Base-by-base conservation (phyloP, 2,888 invertebrate genomes). In the Nemoura dubitans region DNA sequence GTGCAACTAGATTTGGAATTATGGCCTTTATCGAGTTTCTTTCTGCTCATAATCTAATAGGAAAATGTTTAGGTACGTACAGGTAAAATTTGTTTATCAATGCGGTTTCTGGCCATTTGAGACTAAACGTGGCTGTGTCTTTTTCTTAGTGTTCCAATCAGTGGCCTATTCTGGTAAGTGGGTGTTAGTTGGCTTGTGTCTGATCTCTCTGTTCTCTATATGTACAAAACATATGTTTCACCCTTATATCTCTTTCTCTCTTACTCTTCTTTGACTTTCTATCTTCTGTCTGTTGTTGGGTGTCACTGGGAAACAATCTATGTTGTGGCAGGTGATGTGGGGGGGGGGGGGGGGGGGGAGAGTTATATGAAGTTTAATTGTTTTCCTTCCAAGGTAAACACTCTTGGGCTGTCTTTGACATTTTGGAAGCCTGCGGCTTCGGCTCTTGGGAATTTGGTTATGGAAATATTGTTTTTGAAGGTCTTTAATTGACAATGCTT, bases 121-220 rank as follows among this genome's bases (percentile, higher is more conserved):
- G 59, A 7, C 59, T 59, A 59, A 59, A 59, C 3, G 59, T 59
- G 90, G 91, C 90, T 91, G 92, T 92, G 86, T 92, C 91, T 92
- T 92, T 92, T 91, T 92, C 92, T 91, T 95, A 97, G 97, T 97
- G 97, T 97, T 97, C 96, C 97, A 97, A 95, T 97, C 96, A 94
- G 97, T 97, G 96, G 97, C 97, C 93, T 97, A 97, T 94, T 97
- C 97, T 93, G 97, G 97, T 97, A 97, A 97, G 97, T 95, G 93
- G 94, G 93, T 83, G 43, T 83, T 85, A n/a, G 86, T 30, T 83
- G 36, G 76, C 28, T 84, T 83, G 27, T 87, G 42, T 59, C 85
- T 43, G 42, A 27, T 59, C 43, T 29, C 76, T 85, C 30, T 85
- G 26, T 27, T 25, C n/a, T 85, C 85, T 80, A 14, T 59, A 59